Evolutionary conservation across 2,888 invertebrate species (phyloP).

Genomic region (Nemoura dubitans): DNA sequence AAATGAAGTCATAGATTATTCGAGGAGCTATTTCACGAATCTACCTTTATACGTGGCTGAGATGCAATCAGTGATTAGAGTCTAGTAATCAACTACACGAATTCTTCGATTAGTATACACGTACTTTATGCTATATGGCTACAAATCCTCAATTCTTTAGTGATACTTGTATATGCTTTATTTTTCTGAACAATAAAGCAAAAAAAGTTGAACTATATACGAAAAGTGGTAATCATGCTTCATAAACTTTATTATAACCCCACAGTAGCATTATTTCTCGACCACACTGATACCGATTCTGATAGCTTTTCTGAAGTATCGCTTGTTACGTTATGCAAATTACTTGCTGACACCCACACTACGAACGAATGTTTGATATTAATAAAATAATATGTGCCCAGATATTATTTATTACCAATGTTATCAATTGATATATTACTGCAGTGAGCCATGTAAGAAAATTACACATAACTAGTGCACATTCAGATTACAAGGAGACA

Average conservation of each 20-base stretch:
- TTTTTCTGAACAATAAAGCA: background rate
- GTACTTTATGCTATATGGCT: background rate
- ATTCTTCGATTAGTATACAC: background rate
- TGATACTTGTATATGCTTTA: too few relatives aligned
- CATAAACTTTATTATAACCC: background rate
- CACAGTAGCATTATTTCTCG: background rate
- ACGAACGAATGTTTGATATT: background rate
- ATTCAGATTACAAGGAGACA: background rate
- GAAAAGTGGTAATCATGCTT: background rate
- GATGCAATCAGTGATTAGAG: background rate
- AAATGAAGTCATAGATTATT: constrained; percentile 2
- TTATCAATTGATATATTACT: background rate
- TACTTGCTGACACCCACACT: background rate
- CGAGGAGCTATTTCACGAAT: background rate
- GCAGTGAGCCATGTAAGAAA: background rate
- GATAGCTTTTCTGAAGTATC: background rate
- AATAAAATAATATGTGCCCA: background rate
- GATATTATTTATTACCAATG: background rate
- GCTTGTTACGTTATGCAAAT: background rate
- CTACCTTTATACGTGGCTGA: background rate
- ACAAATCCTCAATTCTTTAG: background rate
- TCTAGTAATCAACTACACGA: background rate
- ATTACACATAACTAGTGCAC: constrained; percentile 4
- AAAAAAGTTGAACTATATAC: background rate
- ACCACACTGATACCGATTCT: background rate